Evolutionary conservation across 2,797 vertebrate species (phyloP), one percentile per base, ranked within the genome.

Genomic region (Babyrousa celebensis): DNA sequence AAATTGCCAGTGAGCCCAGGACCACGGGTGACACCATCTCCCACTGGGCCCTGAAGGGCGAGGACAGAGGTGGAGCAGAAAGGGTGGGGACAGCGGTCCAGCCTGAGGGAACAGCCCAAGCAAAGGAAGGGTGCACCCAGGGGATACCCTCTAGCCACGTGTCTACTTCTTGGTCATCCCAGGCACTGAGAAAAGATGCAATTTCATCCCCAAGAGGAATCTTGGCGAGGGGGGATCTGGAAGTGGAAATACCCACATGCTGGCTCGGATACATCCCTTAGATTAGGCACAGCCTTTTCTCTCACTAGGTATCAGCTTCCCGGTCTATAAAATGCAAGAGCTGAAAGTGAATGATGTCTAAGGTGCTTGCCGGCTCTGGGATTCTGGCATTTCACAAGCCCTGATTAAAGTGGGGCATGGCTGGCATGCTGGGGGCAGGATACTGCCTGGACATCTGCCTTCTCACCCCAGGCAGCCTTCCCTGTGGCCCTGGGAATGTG

Each of bases 21-120:
- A 60, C 12, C 54, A n/a, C 0, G 0, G 58, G 10, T 6, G 25
- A 10, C 3, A 6, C 0, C 4, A 0, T 27, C 56, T 58, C 54
- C 3, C 65, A 0, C 32, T 0, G 48, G 23, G 83, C 75, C 83
- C 63, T 3, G 3, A 36, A 0, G 1, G 29, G 4, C 15, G 17
- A 32, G 77, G 27, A 63, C 10, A 63, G 52, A 6, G 1, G 62
- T 9, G 5, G 68, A 4, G 1, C 7, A 52, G 54, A 56, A 27
- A 3, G 40, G 25, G 36, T 1, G 10, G 12, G 20, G 65, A 12
- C 0, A 43, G 83, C 54, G 60, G 17, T 15, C 21, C 12, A 12
- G 70, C 58, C 43, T 12, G 43, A 52, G 52, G 36, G 56, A 7
- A 56, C 2, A 23, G 36, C 18, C 12, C 12, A 12, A 27, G 85